Conservation (phyloP, 1,140 invertebrate genomes). For the Meloidogyne chitwoodi region DNA sequence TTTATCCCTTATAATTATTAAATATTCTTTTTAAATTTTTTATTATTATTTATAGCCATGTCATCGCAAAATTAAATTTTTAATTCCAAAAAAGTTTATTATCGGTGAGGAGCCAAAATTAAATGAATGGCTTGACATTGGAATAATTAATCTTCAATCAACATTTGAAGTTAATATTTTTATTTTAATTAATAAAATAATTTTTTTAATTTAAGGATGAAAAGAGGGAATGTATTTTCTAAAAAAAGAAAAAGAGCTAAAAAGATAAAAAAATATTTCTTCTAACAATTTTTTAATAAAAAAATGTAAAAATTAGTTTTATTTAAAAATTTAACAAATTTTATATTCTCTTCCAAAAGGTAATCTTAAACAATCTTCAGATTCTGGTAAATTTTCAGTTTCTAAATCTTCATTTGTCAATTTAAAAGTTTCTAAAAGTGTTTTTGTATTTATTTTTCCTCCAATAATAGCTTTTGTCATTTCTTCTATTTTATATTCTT, state of each 20-base stretch:
- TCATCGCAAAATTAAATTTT: slow-evolving; percentile 33
- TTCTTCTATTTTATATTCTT: neutral
- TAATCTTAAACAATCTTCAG: slow-evolving; percentile 28
- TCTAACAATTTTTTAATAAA: slow-evolving; percentile 4
- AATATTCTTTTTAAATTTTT: neutral
- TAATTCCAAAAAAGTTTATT: slow-evolving; percentile 29
- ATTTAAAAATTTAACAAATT: neutral
- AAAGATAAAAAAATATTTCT: slow-evolving; percentile 2
- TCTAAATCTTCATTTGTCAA: neutral
- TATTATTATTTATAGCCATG: slow-evolving; percentile 23
- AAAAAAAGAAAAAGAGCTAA: neutral
- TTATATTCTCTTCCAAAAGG: slow-evolving; percentile 40
- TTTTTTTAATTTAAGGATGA: slow-evolving; percentile 16
- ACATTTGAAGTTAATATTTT: slow-evolving; percentile 18
- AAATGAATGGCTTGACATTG: slow-evolving; percentile 32
- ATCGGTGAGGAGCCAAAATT: slow-evolving; percentile 28
- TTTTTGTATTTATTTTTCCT: neutral
- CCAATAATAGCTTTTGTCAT: neutral
- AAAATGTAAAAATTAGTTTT: neutral
- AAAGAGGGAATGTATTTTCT: slow-evolving; percentile 35
- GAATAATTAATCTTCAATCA: slow-evolving; percentile 24
- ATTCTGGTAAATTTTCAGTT: slow-evolving; percentile 4
- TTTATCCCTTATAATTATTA: neutral
- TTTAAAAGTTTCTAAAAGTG: neutral
- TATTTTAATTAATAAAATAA: neutral